Percentiles rank a stretch among this genome's conserved stretches.
These are phyloP conservation scores for Petrocephalus microphthalmus DNA, from an alignment of 2,113 vertebrate genomes.

Conservation along the genomic window DNA sequence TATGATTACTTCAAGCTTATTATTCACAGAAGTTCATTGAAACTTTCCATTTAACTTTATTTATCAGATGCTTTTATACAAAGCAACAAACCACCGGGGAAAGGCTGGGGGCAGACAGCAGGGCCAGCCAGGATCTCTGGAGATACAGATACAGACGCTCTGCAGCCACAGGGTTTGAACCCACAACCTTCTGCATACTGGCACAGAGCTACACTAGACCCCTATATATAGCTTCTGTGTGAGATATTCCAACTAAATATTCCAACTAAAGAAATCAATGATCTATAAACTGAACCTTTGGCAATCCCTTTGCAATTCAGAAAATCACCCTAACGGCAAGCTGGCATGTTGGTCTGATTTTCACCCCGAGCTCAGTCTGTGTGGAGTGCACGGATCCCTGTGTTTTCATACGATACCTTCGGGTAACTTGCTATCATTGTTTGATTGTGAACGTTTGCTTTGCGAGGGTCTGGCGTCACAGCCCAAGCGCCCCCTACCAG, in stretches of 20 bases:
- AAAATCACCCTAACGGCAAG: neutral
- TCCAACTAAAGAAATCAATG: neutral
- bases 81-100: neutral
- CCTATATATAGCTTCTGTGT: neutral
- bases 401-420: neutral
- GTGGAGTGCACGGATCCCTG: neutral
- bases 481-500: neutral
- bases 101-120: neutral
- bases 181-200: neutral
- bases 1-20: neutral
- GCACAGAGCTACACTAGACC: neutral
- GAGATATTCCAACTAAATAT: neutral
- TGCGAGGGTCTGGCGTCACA: neutral
- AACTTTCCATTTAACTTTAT: neutral
- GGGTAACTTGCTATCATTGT: neutral
- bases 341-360: neutral
- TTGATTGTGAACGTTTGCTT: neutral
- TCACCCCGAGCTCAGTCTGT: neutral
- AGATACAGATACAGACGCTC: no score
- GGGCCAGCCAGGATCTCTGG: neutral
- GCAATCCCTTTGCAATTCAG: neutral
- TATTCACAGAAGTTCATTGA: neutral
- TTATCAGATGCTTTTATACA: neutral
- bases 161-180: neutral
- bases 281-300: neutral